These are phyloP conservation scores for Bombyx mandarina DNA, from an alignment of 1,140 invertebrate species.

Conservation along the genomic window DNA sequence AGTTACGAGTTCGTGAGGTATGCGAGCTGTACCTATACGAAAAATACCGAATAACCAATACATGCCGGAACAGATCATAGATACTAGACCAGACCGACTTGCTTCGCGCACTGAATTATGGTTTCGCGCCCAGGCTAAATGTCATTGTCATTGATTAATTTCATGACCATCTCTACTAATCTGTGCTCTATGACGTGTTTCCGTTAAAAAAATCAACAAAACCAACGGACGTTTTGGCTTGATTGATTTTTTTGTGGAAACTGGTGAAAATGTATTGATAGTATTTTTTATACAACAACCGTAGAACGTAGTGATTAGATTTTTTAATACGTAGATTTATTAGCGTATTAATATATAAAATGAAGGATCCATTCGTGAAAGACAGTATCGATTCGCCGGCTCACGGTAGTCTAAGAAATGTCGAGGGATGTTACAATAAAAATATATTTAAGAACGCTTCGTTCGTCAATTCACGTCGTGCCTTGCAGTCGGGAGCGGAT, in stretches of 20 bases:
- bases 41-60: no score
- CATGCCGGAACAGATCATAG: no score
- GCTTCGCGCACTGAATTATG: no score
- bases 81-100: no score
- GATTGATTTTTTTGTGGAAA: conserved; percentile 14
- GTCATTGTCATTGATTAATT: no score
- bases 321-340: neutral
- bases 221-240: conserved; percentile 12
- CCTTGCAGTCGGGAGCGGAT: conserved; percentile 57
- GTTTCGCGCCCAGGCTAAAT: no score
- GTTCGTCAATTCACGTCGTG: conserved; percentile 58
- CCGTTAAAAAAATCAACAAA: conserved; percentile 18
- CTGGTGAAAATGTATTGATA: conserved; percentile 14
- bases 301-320: neutral
- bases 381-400: conserved; percentile 58
- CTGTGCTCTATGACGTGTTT: neutral
- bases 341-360: conserved; percentile 22
- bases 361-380: conserved; percentile 58
- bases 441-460: conserved; percentile 55
- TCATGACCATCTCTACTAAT: no score
- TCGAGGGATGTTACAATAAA: conserved; percentile 59
- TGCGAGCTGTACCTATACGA: no score
- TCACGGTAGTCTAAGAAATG: conserved; percentile 46
- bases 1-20: no score
- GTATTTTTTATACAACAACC: neutral